Base-by-base conservation (phyloP, 2,888 invertebrate species). In the Halictus ligatus region DNA sequence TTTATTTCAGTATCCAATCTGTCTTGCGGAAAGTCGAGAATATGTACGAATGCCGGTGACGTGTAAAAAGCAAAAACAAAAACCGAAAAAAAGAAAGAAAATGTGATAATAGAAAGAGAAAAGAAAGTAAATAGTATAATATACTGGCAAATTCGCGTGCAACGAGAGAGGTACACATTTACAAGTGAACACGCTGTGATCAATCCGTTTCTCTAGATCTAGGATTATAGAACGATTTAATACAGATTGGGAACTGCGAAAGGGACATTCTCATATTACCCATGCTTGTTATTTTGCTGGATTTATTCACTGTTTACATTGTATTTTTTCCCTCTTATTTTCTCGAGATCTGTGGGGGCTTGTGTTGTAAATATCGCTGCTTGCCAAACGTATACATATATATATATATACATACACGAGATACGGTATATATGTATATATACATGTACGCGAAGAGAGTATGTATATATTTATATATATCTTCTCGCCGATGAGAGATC, bases 201-300 rank as follows among this genome's bases (percentile, higher is more conserved):
- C 48, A 64, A 80, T 73, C 84, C 75, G 71, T 79, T 72, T 72
- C 69, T 71, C 48, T 86, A 86, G 78, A 86, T 75, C 40, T 87
- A 88, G 87, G 90, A 90, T 58, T 86, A n/a, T 18, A 85, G 78
- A 85, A 60, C 69, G 78, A 78, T 76, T 58, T 71, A 43, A 89
- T 90, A 93, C 97, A 97, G 97, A 97, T 97, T 97, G 97, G 97
- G 97, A 97, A 96, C 97, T 97, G 97, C 96, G 96, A 97, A 97
- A 97, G 92, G 97, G 96, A 96, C 97, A 97, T 97, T 97, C 97
- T 97, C 97, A 97, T 97, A 97, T 96, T 96, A 93, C 93, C 93
- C 94, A 94, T 94, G 95, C 94, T 95, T 94, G 92, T 93, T 93
- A 92, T 92, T 93, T 85, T 83, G 93, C 93, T 95, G 93, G 94